phyloP scores from a whole-genome alignment of 2,797 vertebrate genomes.

The Cirrhinus mrigala region DNA sequence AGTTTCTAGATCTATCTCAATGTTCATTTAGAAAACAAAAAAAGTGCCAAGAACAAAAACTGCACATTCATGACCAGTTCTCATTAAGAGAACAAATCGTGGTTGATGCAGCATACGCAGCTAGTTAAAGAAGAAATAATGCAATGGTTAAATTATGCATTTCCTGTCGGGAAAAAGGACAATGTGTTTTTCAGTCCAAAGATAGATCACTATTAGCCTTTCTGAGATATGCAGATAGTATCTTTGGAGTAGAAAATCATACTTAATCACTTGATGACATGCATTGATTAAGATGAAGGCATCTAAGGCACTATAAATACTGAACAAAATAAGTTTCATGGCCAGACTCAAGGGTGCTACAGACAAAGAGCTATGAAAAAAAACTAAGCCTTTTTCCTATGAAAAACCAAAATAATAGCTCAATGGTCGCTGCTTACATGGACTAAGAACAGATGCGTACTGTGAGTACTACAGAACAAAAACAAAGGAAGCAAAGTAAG shows the following conservation, averaged over 20 bases:
- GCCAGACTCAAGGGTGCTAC: background rate
- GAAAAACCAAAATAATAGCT: background rate
- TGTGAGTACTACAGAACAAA: conserved; percentile 1
- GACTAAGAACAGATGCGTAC: conserved; percentile 25
- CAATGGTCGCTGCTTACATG: background rate
- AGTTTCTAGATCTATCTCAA: too few relatives aligned
- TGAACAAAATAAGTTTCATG: background rate
- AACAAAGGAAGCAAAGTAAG: conserved; percentile 11
- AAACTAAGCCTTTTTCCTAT: background rate
- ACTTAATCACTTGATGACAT: background rate
- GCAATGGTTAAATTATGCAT: background rate
- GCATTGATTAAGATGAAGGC: background rate
- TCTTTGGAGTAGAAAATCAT: background rate
- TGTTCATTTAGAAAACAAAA: background rate
- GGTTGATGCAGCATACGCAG: background rate
- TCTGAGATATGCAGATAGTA: background rate
- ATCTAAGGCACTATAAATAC: background rate
- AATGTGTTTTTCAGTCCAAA: background rate
- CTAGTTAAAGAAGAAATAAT: background rate
- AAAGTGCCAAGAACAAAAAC: background rate
- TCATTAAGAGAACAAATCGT: background rate
- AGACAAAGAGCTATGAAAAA: background rate
- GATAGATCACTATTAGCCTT: background rate
- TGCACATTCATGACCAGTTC: background rate
- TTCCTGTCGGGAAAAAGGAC: background rate